Percentiles rank a stretch among this genome's conserved stretches.
Conservation (phyloP, 2,888 invertebrate genomes). For the Sympetrum striolatum region DNA sequence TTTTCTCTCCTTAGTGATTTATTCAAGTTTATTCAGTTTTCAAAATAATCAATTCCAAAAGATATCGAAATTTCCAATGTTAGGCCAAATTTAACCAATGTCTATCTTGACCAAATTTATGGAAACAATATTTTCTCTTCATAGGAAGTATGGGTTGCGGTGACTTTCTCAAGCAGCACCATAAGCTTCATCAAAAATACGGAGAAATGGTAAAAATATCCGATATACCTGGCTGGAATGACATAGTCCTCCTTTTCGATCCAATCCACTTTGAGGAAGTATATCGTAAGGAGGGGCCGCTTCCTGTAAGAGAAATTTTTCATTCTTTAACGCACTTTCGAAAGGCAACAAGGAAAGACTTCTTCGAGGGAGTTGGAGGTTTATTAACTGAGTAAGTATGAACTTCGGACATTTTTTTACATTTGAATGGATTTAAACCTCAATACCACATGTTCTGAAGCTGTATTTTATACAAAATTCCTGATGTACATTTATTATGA, state of each 20-base stretch:
- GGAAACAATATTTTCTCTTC: not conserved
- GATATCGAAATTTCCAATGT: too few relatives aligned
- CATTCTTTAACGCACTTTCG: slow-evolving; percentile 59
- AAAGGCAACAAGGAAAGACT: slow-evolving; percentile 53
- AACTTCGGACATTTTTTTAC: too few relatives aligned
- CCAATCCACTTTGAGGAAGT: slow-evolving; percentile 49
- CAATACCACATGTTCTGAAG: too few relatives aligned
- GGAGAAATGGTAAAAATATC: slow-evolving; percentile 44
- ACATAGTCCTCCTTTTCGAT: slow-evolving; percentile 46
- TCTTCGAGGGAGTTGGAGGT: slow-evolving; percentile 56
- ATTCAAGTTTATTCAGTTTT: too few relatives aligned
- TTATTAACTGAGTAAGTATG: slow-evolving; percentile 53
- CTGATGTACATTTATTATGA: too few relatives aligned
- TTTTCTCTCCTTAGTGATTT: too few relatives aligned
- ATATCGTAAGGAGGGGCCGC: slow-evolving; percentile 58
- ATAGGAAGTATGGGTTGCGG: not conserved
- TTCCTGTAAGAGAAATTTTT: slow-evolving; percentile 58
- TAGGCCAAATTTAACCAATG: too few relatives aligned
- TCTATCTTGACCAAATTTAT: too few relatives aligned
- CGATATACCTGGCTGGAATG: slow-evolving; percentile 23
- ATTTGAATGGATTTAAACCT: too few relatives aligned
- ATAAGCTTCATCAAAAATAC: not conserved
- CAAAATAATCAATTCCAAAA: too few relatives aligned
- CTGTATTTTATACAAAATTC: too few relatives aligned
- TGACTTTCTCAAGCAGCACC: not conserved